Evolutionary conservation across 2,797 vertebrate genomes (phyloP).

Genomic region (Pelobates cultripes): DNA sequence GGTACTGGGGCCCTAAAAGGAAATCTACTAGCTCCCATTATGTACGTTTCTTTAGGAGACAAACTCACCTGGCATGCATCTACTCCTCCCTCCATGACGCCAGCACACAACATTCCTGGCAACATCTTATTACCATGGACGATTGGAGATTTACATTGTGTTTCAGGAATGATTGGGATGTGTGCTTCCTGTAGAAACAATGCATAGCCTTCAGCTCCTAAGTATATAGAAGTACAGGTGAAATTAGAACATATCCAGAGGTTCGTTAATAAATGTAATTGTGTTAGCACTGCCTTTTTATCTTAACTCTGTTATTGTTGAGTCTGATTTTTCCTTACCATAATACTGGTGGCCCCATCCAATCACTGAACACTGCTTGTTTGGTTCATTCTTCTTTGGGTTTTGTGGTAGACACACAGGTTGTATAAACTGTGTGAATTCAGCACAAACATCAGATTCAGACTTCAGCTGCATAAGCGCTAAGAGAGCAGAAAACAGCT

Average conservation of each 20-base stretch:
- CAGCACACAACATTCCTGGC: conserved; percentile 67
- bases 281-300: too few relatives aligned
- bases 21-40: too few relatives aligned
- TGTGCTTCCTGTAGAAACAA: conserved; percentile 65
- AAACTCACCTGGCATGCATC: conserved; percentile 69
- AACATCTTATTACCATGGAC: conserved; percentile 59
- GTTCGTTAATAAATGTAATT: not conserved
- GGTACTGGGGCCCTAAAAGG: too few relatives aligned
- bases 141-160: conserved; percentile 52
- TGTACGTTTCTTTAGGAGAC: not conserved
- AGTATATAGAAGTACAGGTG: not conserved
- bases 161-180: conserved; percentile 58
- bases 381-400: not conserved
- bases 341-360: conserved; percentile 69
- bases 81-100: conserved; percentile 64
- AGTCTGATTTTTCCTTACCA: conserved; percentile 47
- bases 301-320: too few relatives aligned
- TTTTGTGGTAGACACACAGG: conserved; percentile 61
- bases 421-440: conserved; percentile 57
- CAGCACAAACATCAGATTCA: conserved; percentile 56
- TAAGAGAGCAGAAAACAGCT: conserved; percentile 30
- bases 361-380: conserved; percentile 59
- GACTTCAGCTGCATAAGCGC: conserved; percentile 64
- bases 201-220: conserved; percentile 63
- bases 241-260: not conserved